Conservation (phyloP, 2,113 vertebrate species). For the Sylvietta virens region DNA sequence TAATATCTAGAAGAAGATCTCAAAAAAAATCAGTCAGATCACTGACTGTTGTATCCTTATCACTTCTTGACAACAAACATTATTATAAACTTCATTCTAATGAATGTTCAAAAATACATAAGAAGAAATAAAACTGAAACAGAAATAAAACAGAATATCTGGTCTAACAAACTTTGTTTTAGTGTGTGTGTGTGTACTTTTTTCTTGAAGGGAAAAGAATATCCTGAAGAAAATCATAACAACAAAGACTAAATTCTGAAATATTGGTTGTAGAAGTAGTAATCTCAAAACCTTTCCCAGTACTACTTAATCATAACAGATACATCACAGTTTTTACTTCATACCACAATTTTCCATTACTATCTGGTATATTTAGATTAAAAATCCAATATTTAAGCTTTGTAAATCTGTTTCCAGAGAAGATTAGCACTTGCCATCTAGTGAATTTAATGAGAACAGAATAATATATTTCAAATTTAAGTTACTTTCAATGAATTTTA, state of each 20-base stretch:
- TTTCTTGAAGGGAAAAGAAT: not conserved
- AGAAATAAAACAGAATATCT: not conserved
- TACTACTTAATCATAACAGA: not conserved
- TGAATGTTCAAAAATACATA: not conserved
- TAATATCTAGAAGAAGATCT: not conserved
- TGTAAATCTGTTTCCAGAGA: not conserved
- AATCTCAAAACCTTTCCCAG: not conserved
- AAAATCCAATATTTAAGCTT: not conserved
- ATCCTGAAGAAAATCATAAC: not conserved
- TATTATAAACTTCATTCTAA: not conserved
- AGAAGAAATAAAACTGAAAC: not conserved
- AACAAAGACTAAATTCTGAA: not conserved
- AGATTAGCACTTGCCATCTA: not conserved
- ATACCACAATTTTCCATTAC: not conserved
- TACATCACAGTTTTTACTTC: not conserved
- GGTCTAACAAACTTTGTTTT: not conserved
- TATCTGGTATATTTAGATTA: not conserved
- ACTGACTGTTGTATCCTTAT: not conserved
- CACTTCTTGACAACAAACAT: not conserved
- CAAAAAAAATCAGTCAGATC: not conserved
- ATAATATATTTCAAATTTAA: not conserved
- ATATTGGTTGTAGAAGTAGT: not conserved
- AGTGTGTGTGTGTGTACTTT: not conserved
- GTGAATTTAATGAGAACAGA: not conserved
- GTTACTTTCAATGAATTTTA: not conserved